Conservation (phyloP, 2,113 vertebrate species). For the Anas platyrhynchos region DNA sequence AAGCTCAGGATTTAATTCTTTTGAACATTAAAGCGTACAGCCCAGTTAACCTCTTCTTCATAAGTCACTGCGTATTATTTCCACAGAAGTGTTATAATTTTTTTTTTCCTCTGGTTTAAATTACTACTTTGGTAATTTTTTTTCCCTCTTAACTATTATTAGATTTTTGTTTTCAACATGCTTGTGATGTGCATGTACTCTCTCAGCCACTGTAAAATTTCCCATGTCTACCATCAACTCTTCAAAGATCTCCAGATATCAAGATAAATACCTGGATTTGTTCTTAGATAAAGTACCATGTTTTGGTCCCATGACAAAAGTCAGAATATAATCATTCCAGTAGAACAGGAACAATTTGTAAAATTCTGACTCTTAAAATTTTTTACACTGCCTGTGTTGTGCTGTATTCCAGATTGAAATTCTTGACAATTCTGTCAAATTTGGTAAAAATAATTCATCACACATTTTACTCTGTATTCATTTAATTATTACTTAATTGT, state of each 20-base stretch:
- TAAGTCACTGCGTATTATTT: conserved; percentile 4
- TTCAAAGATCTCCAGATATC: not conserved
- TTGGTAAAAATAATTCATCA: not conserved
- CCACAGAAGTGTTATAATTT: not conserved
- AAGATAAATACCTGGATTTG: not conserved
- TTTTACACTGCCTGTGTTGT: not conserved
- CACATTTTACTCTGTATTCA: not conserved
- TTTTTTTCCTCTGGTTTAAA: not conserved
- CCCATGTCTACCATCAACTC: not conserved
- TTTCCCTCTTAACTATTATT: not conserved
- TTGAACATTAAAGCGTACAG: conserved; percentile 11
- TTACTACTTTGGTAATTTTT: not conserved
- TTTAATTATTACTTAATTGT: not conserved
- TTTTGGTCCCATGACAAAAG: not conserved
- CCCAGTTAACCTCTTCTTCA: not conserved
- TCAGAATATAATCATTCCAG: not conserved
- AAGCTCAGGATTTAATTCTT: conserved; percentile 30
- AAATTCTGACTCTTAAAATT: not conserved
- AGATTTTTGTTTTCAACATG: not conserved
- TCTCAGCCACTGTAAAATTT: not conserved
- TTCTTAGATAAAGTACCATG: not conserved
- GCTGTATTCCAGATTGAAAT: not conserved
- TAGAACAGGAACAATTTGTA: not conserved
- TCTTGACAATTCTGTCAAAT: not conserved
- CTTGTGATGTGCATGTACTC: not conserved